Conservation (phyloP, 2,797 vertebrate species). For the Coregonus suidteri region DNA sequence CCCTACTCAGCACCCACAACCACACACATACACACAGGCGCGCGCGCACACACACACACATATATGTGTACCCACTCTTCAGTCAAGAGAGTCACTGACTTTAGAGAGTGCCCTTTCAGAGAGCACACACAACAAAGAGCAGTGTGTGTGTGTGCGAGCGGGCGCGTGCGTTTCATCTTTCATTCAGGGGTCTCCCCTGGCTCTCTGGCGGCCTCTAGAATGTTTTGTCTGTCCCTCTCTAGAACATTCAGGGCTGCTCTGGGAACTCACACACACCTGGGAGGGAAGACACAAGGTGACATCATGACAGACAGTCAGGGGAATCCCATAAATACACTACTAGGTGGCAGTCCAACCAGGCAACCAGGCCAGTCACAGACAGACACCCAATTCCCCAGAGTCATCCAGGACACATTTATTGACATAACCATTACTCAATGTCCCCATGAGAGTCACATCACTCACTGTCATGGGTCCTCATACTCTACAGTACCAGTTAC, state of each 20-base stretch:
- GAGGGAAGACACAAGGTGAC: background rate
- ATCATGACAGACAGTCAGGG: too few relatives aligned
- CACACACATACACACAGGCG: too few relatives aligned
- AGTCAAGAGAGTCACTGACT: background rate
- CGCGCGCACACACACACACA: slow-evolving; percentile 5
- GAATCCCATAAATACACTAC: slow-evolving; percentile 26
- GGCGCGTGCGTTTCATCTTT: background rate
- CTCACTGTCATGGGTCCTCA: too few relatives aligned
- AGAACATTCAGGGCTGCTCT: slow-evolving; percentile 21
- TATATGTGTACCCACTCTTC: background rate
- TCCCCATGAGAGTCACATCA: background rate
- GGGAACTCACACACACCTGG: slow-evolving; percentile 3
- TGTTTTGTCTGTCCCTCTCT: background rate
- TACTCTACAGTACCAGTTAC: background rate
- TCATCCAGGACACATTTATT: too few relatives aligned
- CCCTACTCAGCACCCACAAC: too few relatives aligned
- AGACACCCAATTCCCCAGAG: background rate
- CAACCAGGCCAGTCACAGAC: slow-evolving; percentile 6
- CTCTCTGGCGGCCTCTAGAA: background rate
- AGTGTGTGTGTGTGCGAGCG: too few relatives aligned
- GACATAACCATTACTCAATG: background rate
- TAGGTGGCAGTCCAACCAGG: too few relatives aligned
- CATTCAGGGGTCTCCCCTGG: background rate
- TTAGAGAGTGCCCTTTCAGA: background rate
- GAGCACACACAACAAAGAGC: background rate